Evolutionary conservation across 2,797 vertebrate species (phyloP).

Genomic region (Hemibagrus guttatus): DNA sequence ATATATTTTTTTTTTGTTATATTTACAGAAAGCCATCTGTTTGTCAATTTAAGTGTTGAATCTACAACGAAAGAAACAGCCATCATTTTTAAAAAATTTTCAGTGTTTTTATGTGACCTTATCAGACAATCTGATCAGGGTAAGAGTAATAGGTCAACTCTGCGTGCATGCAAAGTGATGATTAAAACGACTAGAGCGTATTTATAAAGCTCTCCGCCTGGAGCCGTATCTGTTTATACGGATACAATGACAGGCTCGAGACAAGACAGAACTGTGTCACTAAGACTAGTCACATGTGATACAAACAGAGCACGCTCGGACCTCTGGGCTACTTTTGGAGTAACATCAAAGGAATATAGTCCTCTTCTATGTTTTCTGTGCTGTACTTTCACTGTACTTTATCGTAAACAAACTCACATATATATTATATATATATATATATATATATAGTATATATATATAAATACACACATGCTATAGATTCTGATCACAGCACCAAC

Average conservation of each 20-base stretch:
- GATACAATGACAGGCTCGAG: conserved; percentile 35
- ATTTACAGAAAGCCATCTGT: conserved; percentile 19
- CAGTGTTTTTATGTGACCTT: background rate
- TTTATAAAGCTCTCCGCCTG: conserved; percentile 30
- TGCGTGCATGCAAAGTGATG: background rate
- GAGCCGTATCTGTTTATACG: conserved; percentile 35
- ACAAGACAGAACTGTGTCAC: conserved; percentile 46
- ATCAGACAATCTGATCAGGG: background rate
- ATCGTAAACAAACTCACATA: conserved; percentile 35
- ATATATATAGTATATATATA: background rate
- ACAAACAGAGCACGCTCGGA: conserved; percentile 31
- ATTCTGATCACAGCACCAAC: conserved; percentile 33
- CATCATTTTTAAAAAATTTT: background rate
- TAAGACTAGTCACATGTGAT: conserved; percentile 40
- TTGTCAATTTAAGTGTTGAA: conserved; percentile 3
- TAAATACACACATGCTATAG: conserved; percentile 2
- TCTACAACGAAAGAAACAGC: background rate
- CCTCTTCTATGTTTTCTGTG: conserved; percentile 12
- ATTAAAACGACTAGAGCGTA: conserved; percentile 33
- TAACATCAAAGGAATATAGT: background rate
- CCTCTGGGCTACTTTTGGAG: conserved; percentile 33
- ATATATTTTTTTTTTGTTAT: background rate
- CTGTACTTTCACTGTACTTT: background rate
- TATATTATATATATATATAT: background rate
- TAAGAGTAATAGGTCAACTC: conserved; percentile 4